A percentile compares a stretch with the other conserved stretches of the same genome.
Conservation (phyloP, 2,797 vertebrate genomes). For the Eleutherodactylus coqui region DNA sequence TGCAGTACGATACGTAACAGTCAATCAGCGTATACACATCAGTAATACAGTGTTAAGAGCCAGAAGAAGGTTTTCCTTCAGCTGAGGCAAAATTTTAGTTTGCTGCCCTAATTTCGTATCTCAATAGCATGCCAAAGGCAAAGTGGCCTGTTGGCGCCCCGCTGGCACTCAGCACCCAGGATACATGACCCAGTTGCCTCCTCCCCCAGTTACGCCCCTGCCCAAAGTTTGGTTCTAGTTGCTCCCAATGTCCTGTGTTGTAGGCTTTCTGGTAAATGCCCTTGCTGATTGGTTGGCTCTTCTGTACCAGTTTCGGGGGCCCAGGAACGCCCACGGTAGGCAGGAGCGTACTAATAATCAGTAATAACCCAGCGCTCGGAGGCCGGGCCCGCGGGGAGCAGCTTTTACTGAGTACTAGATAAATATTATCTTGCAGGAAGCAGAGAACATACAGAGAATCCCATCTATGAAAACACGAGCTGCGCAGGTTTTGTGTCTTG, state of each 20-base stretch:
- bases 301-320: background rate
- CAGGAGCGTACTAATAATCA: background rate
- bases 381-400: background rate
- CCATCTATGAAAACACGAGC: constrained; percentile 34
- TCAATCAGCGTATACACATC: too few relatives aligned
- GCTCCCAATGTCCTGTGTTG: background rate
- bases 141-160: too few relatives aligned
- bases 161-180: too few relatives aligned
- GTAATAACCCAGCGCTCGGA: background rate
- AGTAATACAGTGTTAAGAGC: too few relatives aligned
- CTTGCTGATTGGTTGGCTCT: too few relatives aligned
- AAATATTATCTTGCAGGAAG: constrained; percentile 53
- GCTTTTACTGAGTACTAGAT: constrained; percentile 4
- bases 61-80: too few relatives aligned
- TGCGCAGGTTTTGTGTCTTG: constrained; percentile 23
- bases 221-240: too few relatives aligned
- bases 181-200: too few relatives aligned
- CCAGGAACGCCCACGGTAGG: background rate
- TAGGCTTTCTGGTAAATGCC: background rate
- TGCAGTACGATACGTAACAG: background rate
- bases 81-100: too few relatives aligned
- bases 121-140: too few relatives aligned
- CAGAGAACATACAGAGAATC: constrained; percentile 24
- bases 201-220: too few relatives aligned
- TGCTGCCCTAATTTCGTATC: too few relatives aligned